Base-by-base conservation (phyloP, 1,140 invertebrate species). In the Drosophila trapezifrons region DNA sequence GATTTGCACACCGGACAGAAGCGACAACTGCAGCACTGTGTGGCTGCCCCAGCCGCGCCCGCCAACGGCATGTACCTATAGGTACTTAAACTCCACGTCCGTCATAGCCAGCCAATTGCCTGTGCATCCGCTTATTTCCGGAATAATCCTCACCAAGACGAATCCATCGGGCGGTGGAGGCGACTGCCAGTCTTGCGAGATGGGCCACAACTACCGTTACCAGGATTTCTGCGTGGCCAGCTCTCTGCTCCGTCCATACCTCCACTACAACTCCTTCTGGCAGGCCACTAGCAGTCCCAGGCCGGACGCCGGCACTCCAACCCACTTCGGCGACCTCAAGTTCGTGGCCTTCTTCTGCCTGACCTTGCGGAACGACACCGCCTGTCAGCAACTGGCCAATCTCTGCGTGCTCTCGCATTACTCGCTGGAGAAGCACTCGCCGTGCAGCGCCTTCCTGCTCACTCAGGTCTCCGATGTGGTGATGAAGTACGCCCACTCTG, bases 361-460 rank as follows among this genome's bases (percentile, higher is more conserved):
- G 59, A 76, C 79, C 3, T 27, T 92, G 8, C 55, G 76, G 6
- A 91, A 90, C 51, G 62, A 65, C 17, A 90, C 71, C 12, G 87
- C 95, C 7, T 97, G 96, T 79, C 94, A 96, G 90, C 91, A 94
- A 55, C 89, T 96, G 37, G 94, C 94, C 3, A 96, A 97, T 91
- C 93, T 96, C 83, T 96, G 96, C 82, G 93, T 93, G 0, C 78
- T 96, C 25, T 94, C 94, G 2, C 90, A 95, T 40, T 94, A 81
- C 29, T 85, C 84, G 6, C 29, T 93, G 64, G 91, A 92, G 18
- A 93, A 94, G 56, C 93, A 93, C 59, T 91, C 92, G 15, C 93
- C 93, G 1, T 94, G 94, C 63, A 92, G 92, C 63, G 65, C 93
- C 17, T 94, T 95, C 70, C 78, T 92, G 65, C 91, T 93, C 58